Percentiles rank a stretch among this genome's conserved stretches.
Conservation (phyloP, 2,797 vertebrate genomes). For the Limosa lapponica region DNA sequence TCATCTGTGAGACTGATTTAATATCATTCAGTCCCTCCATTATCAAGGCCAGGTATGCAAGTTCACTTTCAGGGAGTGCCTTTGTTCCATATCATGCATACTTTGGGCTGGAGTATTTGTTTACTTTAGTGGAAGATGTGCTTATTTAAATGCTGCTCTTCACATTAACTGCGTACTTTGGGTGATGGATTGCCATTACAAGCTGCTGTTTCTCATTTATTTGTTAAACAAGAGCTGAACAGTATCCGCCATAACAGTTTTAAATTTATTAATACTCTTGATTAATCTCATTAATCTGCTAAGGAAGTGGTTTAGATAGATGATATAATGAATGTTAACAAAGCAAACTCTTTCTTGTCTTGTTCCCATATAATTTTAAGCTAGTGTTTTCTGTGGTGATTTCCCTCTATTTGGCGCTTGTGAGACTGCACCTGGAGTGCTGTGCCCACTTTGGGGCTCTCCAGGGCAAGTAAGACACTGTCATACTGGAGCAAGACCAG, state of each 20-base stretch:
- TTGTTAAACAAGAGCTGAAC: not conserved
- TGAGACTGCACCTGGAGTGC: not conserved
- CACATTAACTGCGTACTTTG: not conserved
- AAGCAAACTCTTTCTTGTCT: not conserved
- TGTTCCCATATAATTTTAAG: not conserved
- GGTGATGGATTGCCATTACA: not conserved
- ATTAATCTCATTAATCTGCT: not conserved
- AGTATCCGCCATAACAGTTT: not conserved
- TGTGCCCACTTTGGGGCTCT: not conserved
- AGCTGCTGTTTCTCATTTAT: not conserved
- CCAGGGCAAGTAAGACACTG: not conserved
- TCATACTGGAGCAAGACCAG: not conserved
- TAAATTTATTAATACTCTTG: not conserved
- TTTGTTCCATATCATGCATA: fast-evolving
- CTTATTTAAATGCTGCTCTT: not conserved
- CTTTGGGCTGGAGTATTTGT: not conserved
- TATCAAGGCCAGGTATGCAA: not conserved
- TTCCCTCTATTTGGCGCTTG: not conserved
- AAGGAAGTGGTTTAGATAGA: not conserved
- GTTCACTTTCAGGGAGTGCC: not conserved
- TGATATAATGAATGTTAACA: not conserved
- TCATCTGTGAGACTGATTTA: not conserved
- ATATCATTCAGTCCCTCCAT: not conserved
- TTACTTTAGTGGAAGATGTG: not conserved
- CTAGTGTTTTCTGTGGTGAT: not conserved